Conservation (phyloP, 35 echinoderm and acorn worm genomes). For the Stichopus chloronotus region DNA sequence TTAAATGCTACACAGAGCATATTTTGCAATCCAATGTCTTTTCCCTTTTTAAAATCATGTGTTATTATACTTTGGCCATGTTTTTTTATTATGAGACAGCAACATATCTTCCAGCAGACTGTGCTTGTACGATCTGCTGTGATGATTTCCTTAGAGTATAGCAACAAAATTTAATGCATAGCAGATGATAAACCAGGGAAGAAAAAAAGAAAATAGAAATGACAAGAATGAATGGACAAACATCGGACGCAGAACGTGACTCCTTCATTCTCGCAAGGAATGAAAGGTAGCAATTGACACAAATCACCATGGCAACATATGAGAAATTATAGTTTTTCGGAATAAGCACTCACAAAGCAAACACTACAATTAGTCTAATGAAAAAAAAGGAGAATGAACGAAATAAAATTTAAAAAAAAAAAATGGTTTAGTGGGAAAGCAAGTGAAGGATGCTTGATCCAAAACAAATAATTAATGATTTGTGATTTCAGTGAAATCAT, state of each 20-base stretch:
- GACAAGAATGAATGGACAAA: neutral
- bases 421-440: neutral
- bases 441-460: neutral
- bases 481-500: neutral
- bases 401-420: neutral
- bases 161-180: neutral
- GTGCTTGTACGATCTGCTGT: neutral
- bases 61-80: too few relatives aligned
- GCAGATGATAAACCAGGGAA: neutral
- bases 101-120: neutral
- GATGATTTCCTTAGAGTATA: too few relatives aligned
- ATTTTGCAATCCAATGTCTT: too few relatives aligned
- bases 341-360: slow-evolving; percentile 5
- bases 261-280: neutral
- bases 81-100: neutral
- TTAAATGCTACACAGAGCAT: too few relatives aligned
- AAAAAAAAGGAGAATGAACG: neutral
- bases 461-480: neutral
- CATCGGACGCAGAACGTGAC: neutral
- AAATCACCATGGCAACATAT: slow-evolving; percentile 24
- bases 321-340: neutral
- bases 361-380: neutral
- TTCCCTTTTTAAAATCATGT: too few relatives aligned
- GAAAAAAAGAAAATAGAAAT: neutral
- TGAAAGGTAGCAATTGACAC: neutral